phyloP scores from a whole-genome alignment of 1,140 invertebrate genomes.

The Armadillidium nasatum region DNA sequence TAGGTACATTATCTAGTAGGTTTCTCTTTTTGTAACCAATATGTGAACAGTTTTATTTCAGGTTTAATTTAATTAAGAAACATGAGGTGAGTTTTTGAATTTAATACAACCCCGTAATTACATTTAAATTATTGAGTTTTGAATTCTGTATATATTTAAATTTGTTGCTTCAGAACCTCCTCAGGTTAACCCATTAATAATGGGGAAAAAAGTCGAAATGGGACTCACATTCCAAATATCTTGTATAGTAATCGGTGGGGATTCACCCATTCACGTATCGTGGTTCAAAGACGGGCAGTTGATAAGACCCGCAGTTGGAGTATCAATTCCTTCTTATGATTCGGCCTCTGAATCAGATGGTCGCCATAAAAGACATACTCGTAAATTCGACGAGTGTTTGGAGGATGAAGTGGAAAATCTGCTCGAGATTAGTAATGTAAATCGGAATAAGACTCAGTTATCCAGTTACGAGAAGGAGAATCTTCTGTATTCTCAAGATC shows the following conservation, averaged over 20 bases:
- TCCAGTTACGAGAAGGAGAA: too few relatives aligned
- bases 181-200: constrained; percentile 37
- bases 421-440: too few relatives aligned
- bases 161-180: constrained; percentile 30
- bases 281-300: constrained; percentile 50
- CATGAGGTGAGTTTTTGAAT: too few relatives aligned
- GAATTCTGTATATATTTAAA: too few relatives aligned
- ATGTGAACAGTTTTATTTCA: too few relatives aligned
- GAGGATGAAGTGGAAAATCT: neutral
- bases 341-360: neutral
- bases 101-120: too few relatives aligned
- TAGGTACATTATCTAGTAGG: too few relatives aligned
- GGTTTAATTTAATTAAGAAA: too few relatives aligned
- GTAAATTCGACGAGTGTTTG: neutral
- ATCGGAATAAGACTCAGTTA: too few relatives aligned
- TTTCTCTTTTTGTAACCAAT: too few relatives aligned
- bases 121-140: too few relatives aligned
- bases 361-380: neutral
- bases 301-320: neutral
- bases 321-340: neutral
- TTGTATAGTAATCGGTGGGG: constrained; percentile 47
- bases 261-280: constrained; percentile 50
- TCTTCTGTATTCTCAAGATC: neutral
- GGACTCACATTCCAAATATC: constrained; percentile 40
- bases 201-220: constrained; percentile 37